A percentile compares a stretch with the other conserved stretches of the same genome.
Evolutionary conservation across 2,888 invertebrate genomes (phyloP).

Genomic region (Phaedon cochleariae): DNA sequence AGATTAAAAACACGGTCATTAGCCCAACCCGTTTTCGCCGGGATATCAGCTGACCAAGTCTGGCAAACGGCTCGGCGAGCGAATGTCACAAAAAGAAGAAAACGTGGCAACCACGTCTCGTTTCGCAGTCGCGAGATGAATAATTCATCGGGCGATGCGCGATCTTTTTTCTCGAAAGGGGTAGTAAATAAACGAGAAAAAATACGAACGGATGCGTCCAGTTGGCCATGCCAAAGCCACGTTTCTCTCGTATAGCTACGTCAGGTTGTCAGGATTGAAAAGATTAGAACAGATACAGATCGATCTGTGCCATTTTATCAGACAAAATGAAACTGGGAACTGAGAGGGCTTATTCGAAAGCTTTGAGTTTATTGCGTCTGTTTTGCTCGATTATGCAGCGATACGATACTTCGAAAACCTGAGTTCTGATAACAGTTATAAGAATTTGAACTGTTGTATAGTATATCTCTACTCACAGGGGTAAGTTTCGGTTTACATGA

Average conservation of each 20-base stretch:
- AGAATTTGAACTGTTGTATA: no score
- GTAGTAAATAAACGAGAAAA: constrained; percentile 36
- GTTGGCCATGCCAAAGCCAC: neutral
- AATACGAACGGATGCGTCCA: neutral
- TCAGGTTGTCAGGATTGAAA: neutral
- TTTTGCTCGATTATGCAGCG: no score
- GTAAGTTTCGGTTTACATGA: no score
- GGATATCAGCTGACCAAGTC: neutral
- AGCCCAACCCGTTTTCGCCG: neutral
- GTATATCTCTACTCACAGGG: no score
- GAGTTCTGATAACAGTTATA: no score
- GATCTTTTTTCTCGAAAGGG: constrained; percentile 33
- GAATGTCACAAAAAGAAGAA: neutral
- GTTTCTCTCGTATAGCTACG: neutral
- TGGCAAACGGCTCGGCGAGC: neutral
- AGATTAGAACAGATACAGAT: neutral
- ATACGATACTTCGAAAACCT: no score
- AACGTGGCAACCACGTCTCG: neutral
- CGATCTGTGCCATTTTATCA: neutral
- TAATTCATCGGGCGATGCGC: constrained; percentile 40
- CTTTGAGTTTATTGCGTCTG: no score
- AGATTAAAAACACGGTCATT: neutral
- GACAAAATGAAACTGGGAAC: no score
- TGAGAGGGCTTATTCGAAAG: no score
- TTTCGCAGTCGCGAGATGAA: constrained; percentile 27